phyloP scores from a whole-genome alignment of 2,797 vertebrate genomes.

The Sylvilagus floridanus region DNA sequence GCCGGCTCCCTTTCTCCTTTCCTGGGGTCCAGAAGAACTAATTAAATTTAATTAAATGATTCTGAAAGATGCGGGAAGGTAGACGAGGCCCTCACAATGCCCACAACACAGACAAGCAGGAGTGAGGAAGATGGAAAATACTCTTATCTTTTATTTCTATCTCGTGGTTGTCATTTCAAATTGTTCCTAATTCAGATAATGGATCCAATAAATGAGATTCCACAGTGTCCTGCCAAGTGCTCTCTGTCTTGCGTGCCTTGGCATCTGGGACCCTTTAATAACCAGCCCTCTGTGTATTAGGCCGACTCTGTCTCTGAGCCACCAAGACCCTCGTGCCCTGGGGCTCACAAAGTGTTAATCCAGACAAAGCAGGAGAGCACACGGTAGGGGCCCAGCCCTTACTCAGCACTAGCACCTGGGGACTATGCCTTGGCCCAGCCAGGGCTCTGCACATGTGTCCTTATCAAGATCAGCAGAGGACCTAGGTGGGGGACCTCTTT shows the following conservation, averaged over 20 bases:
- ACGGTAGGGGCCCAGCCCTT: background rate
- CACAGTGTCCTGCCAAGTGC: conserved; percentile 62
- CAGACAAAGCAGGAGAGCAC: background rate
- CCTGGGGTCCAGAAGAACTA: conserved; percentile 55
- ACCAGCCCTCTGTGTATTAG: background rate
- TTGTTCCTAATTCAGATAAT: conserved; percentile 75
- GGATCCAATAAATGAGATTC: conserved; percentile 73
- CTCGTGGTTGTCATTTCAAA: conserved; percentile 59
- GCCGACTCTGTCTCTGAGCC: background rate
- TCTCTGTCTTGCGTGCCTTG: conserved; percentile 11
- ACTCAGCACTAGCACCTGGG: background rate
- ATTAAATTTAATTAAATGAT: conserved; percentile 76
- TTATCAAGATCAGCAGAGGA: conserved; percentile 12
- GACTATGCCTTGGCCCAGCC: background rate
- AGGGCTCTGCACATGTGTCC: background rate
- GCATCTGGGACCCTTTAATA: conserved; percentile 53
- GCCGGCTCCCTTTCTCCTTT: conserved; percentile 31
- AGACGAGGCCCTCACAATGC: background rate
- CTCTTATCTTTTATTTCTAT: conserved; percentile 68
- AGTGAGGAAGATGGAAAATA: conserved; percentile 21
- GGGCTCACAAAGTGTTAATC: background rate
- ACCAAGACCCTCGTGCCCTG: background rate
- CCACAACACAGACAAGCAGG: background rate
- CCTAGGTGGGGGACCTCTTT: background rate
- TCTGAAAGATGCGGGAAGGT: conserved; percentile 48